Evolutionary conservation across 2,797 vertebrate species (phyloP), one percentile per base, ranked within the genome.

Genomic region (Danio albolineatus): DNA sequence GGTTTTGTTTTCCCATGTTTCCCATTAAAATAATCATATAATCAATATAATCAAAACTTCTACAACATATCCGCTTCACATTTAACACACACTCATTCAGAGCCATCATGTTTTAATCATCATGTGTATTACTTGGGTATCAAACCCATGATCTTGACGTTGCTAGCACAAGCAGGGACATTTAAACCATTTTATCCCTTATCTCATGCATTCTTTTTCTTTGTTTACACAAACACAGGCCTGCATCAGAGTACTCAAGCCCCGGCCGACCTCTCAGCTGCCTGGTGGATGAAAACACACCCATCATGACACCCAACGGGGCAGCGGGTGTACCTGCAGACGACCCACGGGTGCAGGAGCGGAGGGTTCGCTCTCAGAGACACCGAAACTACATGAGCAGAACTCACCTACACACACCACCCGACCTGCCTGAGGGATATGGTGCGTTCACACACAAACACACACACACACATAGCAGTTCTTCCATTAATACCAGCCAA

Each of bases 341-440:
- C 0, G 97, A 98, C 79, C 96, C 96, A 60, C 94, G 96, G 16
- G 91, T 94, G 79, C 95, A 96, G 6, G 97, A 99, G 90, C 94
- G 96, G 75, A 95, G 96, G 62, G 96, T 98, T 56, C 94, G 98
- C 60, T 99, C 98, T 0, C 98, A 99, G 85, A 93, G 97, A 85
- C 97, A 99, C 88, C 93, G 98, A 84, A 98, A 99, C 92, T 99
- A 99, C 90, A 98, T 99, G 98, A 99, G 98, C 94, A 95, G 98
- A 85, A 99, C 98, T 51, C 98, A 99, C 88, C 94, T 99, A 87
- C 98, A 99, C 91, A 98, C 96, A 10, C 97, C 97, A 5, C 97
- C 98, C 0, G 98, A 99, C 88, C 93, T 99, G 21, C 98, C 97
- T 0, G 98, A 99, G 88, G 98, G 98, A 90, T 99, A 99, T 5